Base-by-base conservation (phyloP, 2,797 vertebrate genomes). In the Carapus acus region DNA sequence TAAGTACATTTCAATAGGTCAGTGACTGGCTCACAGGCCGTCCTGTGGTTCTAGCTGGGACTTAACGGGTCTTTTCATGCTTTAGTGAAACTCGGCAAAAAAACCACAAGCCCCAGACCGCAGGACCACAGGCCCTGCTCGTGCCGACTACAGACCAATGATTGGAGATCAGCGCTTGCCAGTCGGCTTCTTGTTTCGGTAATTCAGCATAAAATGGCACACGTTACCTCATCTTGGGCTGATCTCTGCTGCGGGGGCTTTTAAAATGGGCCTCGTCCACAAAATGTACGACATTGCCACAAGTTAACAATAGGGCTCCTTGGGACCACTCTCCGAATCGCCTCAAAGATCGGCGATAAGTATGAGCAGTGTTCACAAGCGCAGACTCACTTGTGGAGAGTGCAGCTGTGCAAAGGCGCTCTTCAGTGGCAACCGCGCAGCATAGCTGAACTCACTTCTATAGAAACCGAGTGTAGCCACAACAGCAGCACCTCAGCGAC, bases 21-120 rank as follows among this genome's bases (percentile, higher is more conserved):
- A 60, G 27, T 1, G 6, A 71, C 75, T 49, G 47, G 51, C 44
- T 58, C 20, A 40, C 46, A 24, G 67, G 61, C 52, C 40, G 59
- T 69, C 66, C 63, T 79, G 78, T 47, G 77, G 77, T 81, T 76
- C 43, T n/a, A 58, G 54, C 65, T 72, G 37, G 49, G 60, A 73
- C 74, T 80, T 79, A 72, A 80, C 71, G 18, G 67, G 59, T 77
- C 78, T 76, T 80, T 80, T 80, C 69, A 80, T 74, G 65, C 79
- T 80, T 77, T 70, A 70, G 80, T 74, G 74, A 83, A 82, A 81
- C 67, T 67, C 71, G 72, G 71, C 66, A 66, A 68, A 76, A n/a
- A 76, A 81, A 83, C 53, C 81, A 38, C 83, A 81, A 66, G 65
- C 69, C 73, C 57, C 62, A 72, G 62, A 82, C 81, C 84, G 70